Evolutionary conservation across 2,888 invertebrate species (phyloP).

Genomic region (Volucella inflata): DNA sequence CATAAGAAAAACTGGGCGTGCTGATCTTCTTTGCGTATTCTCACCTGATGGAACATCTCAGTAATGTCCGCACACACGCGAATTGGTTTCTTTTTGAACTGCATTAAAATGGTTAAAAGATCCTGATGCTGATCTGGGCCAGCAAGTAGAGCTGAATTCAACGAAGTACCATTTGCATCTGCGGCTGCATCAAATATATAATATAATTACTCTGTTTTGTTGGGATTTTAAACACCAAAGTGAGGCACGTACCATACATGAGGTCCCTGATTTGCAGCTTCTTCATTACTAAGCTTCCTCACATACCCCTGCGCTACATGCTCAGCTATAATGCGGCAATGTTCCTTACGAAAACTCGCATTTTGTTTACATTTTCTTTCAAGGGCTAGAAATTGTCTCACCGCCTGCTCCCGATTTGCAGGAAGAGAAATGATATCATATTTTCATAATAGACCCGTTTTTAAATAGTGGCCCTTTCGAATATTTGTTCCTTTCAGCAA

Average conservation of each 20-base stretch:
- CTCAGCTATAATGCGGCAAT: slow-evolving; percentile 55
- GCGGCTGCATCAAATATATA: slow-evolving; percentile 79
- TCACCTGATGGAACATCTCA: slow-evolving; percentile 81
- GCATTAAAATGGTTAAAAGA: slow-evolving; percentile 77
- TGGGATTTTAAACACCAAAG: slow-evolving; percentile 71
- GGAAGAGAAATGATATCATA: no score
- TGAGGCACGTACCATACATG: slow-evolving; percentile 77
- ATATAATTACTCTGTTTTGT: slow-evolving; percentile 77
- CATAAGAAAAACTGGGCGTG: slow-evolving; percentile 77
- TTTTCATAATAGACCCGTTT: no score
- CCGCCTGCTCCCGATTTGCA: no score
- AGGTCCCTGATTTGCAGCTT: slow-evolving; percentile 25
- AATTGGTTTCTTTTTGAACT: slow-evolving; percentile 76
- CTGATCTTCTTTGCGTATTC: slow-evolving; percentile 77
- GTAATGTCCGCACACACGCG: slow-evolving; percentile 78
- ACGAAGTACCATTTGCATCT: slow-evolving; percentile 64
- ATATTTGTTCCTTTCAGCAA: no score
- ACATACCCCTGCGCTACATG: slow-evolving; percentile 74
- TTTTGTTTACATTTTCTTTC: slow-evolving; percentile 65
- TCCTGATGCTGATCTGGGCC: slow-evolving; percentile 78
- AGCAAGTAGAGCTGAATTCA: slow-evolving; percentile 76
- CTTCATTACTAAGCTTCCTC: slow-evolving; percentile 50
- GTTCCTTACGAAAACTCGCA: slow-evolving; percentile 49
- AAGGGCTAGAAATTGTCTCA: slow-evolving; percentile 53
- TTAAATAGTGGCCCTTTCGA: no score